Evolutionary conservation across 2,888 invertebrate species (phyloP).

Genomic region (Melikaiella ostensackeni): DNA sequence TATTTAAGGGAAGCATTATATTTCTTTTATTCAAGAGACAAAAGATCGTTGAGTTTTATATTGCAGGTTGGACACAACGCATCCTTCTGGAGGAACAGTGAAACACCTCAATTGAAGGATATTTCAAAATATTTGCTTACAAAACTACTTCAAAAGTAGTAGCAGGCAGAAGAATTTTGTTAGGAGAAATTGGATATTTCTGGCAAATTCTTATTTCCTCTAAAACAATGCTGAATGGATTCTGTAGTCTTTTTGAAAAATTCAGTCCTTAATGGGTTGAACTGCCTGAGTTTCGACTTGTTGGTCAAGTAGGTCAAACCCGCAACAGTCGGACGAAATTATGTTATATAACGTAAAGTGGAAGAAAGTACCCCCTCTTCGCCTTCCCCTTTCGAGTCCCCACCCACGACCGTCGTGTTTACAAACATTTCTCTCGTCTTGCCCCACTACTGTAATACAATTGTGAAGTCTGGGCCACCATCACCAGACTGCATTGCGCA

Average conservation of each 20-base stretch:
- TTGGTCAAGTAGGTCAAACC: slow-evolving; percentile 73
- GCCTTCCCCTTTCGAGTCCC: slow-evolving; percentile 27
- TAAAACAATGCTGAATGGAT: too few species aligned
- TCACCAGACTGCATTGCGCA: slow-evolving; percentile 68
- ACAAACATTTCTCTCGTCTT: slow-evolving; percentile 65
- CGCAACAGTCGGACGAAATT: slow-evolving; percentile 61
- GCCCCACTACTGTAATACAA: slow-evolving; percentile 40
- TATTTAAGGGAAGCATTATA: background rate
- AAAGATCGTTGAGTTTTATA: background rate
- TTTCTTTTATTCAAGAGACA: background rate
- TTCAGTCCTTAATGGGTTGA: background rate
- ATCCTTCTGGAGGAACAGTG: too few species aligned
- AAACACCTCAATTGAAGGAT: too few species aligned
- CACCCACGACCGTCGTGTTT: slow-evolving; percentile 61
- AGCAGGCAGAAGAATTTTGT: too few species aligned
- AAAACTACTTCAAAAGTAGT: too few species aligned
- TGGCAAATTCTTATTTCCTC: too few species aligned
- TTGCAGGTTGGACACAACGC: too few species aligned
- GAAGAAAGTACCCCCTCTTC: slow-evolving; percentile 69
- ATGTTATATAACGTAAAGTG: slow-evolving; percentile 71
- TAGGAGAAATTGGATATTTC: too few species aligned
- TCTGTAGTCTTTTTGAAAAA: background rate
- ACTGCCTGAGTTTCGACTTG: slow-evolving; percentile 44
- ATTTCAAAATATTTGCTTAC: too few species aligned
- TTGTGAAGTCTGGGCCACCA: slow-evolving; percentile 27